phyloP scores from a whole-genome alignment of 2,888 invertebrate genomes.

The Julus scanicus region DNA sequence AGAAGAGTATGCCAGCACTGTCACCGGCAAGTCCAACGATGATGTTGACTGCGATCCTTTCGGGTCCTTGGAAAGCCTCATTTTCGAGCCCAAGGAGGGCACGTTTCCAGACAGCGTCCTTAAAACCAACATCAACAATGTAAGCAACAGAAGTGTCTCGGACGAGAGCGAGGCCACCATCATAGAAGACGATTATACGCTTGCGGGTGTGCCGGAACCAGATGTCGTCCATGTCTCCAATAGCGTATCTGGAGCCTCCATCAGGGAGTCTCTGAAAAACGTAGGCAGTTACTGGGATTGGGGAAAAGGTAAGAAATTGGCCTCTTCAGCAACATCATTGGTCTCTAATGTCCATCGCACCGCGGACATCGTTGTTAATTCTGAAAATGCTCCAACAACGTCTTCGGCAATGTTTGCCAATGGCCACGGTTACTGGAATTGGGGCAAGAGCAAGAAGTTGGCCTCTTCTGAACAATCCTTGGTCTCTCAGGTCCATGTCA shows the following conservation, averaged over 20 bases:
- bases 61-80: conserved; percentile 59
- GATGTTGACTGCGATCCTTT: conserved; percentile 56
- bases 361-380: not conserved
- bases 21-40: conserved; percentile 38
- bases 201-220: not conserved
- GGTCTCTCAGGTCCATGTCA: not conserved
- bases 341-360: not conserved
- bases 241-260: not conserved
- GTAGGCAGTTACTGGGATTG: conserved; percentile 55
- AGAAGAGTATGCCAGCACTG: not conserved
- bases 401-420: not conserved
- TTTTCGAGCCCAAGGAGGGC: conserved; percentile 62
- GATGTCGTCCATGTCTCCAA: not conserved
- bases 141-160: conserved; percentile 25
- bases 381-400: too few relatives aligned
- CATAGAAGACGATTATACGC: not conserved
- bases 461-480: not conserved
- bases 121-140: conserved; percentile 48
- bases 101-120: conserved; percentile 44
- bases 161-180: conserved; percentile 26
- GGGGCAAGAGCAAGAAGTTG: not conserved
- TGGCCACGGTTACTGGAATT: not conserved
- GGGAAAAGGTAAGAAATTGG: conserved; percentile 26
- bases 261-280: conserved; percentile 19
- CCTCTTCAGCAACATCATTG: not conserved